Evolutionary conservation across 1,140 invertebrate species (phyloP).

Genomic region (Anthonomus grandis): DNA sequence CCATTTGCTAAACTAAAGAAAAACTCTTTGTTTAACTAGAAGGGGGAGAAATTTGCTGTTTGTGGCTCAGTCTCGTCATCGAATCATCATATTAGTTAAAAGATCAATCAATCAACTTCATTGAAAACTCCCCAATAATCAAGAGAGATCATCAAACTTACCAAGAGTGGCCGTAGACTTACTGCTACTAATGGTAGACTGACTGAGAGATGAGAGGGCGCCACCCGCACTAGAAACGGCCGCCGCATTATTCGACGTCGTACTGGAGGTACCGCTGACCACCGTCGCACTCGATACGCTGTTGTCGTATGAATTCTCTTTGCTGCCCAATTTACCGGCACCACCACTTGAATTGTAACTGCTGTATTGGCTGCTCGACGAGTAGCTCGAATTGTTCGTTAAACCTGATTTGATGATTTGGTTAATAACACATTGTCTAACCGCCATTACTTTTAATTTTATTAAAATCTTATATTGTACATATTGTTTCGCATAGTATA

Average conservation of each 20-base stretch:
- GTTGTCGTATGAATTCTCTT: slow-evolving; percentile 53
- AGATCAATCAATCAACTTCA: not conserved
- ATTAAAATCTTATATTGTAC: no score
- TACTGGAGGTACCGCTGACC: slow-evolving; percentile 52
- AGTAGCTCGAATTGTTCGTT: slow-evolving; percentile 39
- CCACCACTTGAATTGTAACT: slow-evolving; percentile 48
- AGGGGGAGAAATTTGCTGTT: not conserved
- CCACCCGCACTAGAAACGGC: slow-evolving; percentile 44
- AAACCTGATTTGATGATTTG: slow-evolving; percentile 25
- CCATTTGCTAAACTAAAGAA: no score
- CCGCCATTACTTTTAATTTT: no score
- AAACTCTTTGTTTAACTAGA: slow-evolving; percentile 1
- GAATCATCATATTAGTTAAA: slow-evolving; percentile 21
- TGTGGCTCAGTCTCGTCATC: slow-evolving; percentile 22
- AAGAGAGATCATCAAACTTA: slow-evolving; percentile 22
- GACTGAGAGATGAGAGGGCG: slow-evolving; percentile 40
- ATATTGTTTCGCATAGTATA: no score
- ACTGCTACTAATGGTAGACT: slow-evolving; percentile 40
- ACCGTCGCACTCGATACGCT: slow-evolving; percentile 51
- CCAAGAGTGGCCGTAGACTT: slow-evolving; percentile 46
- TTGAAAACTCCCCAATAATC: not conserved
- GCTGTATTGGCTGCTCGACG: slow-evolving; percentile 44
- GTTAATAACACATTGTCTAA: not conserved
- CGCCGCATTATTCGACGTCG: slow-evolving; percentile 53
- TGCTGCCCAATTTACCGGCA: slow-evolving; percentile 48